These are phyloP conservation scores for Autographa pulchrina DNA, from an alignment of 2,888 invertebrate genomes.

Conservation along the genomic window DNA sequence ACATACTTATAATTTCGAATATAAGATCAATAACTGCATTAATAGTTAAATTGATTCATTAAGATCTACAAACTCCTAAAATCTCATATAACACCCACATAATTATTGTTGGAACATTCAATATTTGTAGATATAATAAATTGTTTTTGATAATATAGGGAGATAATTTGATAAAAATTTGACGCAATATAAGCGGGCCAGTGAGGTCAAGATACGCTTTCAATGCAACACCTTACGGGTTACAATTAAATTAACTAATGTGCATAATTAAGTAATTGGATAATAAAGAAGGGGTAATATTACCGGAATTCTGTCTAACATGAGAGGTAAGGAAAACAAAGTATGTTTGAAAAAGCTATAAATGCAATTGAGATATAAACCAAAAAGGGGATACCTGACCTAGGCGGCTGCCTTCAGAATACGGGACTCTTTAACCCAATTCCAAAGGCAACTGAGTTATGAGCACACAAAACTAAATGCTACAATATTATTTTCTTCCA, in stretches of 20 bases:
- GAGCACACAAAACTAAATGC: no score
- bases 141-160: slow-evolving; percentile 59
- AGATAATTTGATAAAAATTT: slow-evolving; percentile 62
- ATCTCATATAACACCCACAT: slow-evolving; percentile 53
- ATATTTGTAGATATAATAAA: slow-evolving; percentile 58
- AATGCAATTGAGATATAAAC: no score
- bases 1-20: slow-evolving; percentile 61
- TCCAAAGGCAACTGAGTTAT: no score
- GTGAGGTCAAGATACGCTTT: slow-evolving; percentile 29
- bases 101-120: slow-evolving; percentile 55
- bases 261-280: background rate
- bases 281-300: background rate
- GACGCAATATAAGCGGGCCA: slow-evolving; percentile 64
- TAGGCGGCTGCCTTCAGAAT: no score
- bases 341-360: no score
- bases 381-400: no score
- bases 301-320: no score
- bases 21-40: slow-evolving; percentile 56
- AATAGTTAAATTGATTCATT: slow-evolving; percentile 57
- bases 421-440: no score
- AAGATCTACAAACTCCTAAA: slow-evolving; percentile 55
- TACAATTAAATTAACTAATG: background rate
- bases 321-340: no score
- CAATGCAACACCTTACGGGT: background rate
- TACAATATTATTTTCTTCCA: no score